phyloP scores from a whole-genome alignment of 2,888 invertebrate species.

The Lysandra coridon region DNA sequence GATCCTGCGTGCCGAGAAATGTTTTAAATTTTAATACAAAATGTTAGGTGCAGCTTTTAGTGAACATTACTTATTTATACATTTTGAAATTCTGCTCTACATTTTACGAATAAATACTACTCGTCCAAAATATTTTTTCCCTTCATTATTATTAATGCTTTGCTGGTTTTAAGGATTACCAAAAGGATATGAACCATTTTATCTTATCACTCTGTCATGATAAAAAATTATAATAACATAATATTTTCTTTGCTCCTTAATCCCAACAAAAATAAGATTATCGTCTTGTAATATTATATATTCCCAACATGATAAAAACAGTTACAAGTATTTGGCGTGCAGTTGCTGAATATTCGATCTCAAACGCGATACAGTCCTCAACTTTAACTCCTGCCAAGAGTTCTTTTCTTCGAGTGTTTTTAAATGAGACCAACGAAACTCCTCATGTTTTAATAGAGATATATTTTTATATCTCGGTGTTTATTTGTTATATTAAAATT shows the following conservation, averaged over 20 bases:
- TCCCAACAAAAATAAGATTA: neutral
- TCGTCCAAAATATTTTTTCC: neutral
- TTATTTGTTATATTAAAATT: neutral
- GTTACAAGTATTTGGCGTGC: slow-evolving; percentile 47
- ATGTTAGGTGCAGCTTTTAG: slow-evolving; percentile 33
- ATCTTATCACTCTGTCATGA: neutral
- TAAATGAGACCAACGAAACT: slow-evolving; percentile 6
- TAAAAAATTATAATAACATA: neutral
- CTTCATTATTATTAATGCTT: neutral
- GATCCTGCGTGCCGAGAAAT: slow-evolving; percentile 44
- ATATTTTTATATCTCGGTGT: neutral
- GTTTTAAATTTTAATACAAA: slow-evolving; percentile 36
- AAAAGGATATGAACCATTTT: neutral
- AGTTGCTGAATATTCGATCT: slow-evolving; percentile 50
- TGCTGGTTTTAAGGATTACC: neutral
- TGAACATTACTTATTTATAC: slow-evolving; percentile 23
- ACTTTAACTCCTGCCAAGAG: slow-evolving; percentile 55
- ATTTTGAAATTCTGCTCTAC: neutral
- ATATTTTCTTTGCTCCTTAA: neutral
- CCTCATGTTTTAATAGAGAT: neutral
- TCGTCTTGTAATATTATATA: neutral
- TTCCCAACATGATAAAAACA: neutral
- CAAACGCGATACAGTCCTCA: slow-evolving; percentile 44
- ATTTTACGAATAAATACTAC: neutral
- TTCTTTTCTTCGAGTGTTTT: slow-evolving; percentile 52